Percentiles rank a stretch among this genome's conserved stretches.
phyloP scores from a whole-genome alignment of 2,797 vertebrate species.

The Sphaeramia orbicularis region DNA sequence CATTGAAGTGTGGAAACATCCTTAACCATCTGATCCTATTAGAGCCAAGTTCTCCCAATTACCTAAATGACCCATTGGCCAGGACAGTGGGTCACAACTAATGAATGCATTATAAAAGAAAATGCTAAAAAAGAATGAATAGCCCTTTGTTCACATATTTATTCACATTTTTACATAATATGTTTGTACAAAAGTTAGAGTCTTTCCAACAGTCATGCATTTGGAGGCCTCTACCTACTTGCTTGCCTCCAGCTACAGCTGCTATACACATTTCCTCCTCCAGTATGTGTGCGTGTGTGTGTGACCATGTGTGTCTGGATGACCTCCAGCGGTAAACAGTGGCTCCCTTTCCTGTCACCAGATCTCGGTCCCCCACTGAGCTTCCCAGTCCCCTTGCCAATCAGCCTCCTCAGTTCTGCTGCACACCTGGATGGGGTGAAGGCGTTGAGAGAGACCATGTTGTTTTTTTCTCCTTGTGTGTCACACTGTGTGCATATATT shows the following conservation, averaged over 20 bases:
- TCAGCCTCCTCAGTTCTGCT: constrained; percentile 46
- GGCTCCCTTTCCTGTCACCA: constrained; percentile 76
- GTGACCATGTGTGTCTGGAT: constrained; percentile 71
- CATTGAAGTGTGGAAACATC: too few species aligned
- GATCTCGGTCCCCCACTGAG: constrained; percentile 68
- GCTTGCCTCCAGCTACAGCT: constrained; percentile 69
- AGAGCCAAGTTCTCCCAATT: too few species aligned
- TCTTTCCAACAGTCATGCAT: constrained; percentile 55
- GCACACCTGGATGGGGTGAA: constrained; percentile 61
- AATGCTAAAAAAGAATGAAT: constrained; percentile 17
- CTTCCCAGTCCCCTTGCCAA: constrained; percentile 50
- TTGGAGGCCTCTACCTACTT: constrained; percentile 45
- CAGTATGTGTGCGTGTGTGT: constrained; percentile 48
- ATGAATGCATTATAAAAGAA: constrained; percentile 23
- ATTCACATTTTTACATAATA: constrained; percentile 13
- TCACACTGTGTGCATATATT: constrained; percentile 23
- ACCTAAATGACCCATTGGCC: too few species aligned
- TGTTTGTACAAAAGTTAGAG: constrained; percentile 31
- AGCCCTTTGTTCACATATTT: not conserved
- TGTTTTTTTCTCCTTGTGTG: constrained; percentile 12
- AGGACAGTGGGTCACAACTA: not conserved
- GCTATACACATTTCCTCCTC: constrained; percentile 79
- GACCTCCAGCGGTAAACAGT: constrained; percentile 77
- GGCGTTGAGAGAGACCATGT: constrained; percentile 19
- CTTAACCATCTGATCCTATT: too few species aligned